Evolutionary conservation across 2,888 invertebrate genomes (phyloP).

Genomic region (Acholoe squamosa): DNA sequence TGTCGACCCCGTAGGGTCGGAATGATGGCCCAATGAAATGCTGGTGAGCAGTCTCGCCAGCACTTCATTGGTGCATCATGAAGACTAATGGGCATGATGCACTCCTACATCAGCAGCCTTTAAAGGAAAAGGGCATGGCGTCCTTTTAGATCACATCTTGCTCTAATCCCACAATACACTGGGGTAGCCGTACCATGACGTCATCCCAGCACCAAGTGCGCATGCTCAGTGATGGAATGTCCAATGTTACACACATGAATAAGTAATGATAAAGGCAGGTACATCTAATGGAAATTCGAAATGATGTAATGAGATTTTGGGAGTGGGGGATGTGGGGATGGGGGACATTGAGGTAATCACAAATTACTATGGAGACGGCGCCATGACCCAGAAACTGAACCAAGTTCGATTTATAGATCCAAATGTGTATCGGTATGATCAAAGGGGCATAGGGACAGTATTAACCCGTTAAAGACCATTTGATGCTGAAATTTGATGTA

Average conservation of each 20-base stretch:
- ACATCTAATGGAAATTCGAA: conserved; percentile 2
- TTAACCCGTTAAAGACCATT: no score
- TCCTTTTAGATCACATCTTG: background rate
- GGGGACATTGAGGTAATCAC: background rate
- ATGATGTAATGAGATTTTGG: background rate
- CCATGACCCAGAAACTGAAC: no score
- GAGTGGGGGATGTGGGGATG: background rate
- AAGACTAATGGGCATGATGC: no score
- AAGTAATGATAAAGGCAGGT: conserved; percentile 1
- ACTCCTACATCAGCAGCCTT: no score
- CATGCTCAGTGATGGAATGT: background rate
- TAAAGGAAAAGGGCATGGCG: no score
- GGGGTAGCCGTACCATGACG: background rate
- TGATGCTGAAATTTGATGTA: no score
- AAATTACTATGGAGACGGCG: background rate
- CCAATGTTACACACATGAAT: conserved; percentile 1
- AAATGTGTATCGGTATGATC: background rate
- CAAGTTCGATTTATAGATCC: background rate
- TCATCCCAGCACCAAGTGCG: background rate
- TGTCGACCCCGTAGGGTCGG: no score
- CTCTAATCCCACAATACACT: conserved; percentile 8
- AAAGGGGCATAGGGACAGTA: background rate
- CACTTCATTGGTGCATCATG: no score
- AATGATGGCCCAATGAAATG: no score
- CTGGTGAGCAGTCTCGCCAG: no score